Conservation (phyloP, 2,113 vertebrate genomes). For the Saimiri boliviensis region DNA sequence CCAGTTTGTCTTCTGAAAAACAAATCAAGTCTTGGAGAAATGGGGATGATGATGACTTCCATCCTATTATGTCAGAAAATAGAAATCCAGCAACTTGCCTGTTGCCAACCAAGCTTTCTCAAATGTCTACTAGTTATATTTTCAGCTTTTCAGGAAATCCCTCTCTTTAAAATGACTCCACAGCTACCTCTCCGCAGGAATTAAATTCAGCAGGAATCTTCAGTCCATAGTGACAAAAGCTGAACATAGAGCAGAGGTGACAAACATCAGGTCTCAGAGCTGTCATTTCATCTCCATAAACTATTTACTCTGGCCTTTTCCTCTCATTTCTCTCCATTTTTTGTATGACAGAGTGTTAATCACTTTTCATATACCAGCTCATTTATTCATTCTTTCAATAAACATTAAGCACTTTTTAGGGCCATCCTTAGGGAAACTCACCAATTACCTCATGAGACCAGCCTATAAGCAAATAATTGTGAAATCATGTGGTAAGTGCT, state of each 20-base stretch:
- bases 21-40: neutral
- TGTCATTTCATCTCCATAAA: neutral
- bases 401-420: neutral
- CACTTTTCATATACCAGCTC: neutral
- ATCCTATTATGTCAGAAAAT: neutral
- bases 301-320: neutral
- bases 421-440: neutral
- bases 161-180: neutral
- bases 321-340: neutral
- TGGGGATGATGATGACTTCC: neutral
- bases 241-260: neutral
- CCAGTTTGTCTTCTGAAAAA: neutral
- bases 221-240: neutral
- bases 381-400: neutral
- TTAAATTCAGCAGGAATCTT: neutral
- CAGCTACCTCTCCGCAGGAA: neutral
- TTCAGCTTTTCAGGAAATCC: neutral
- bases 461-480: neutral
- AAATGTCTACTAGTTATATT: neutral
- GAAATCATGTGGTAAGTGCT: neutral
- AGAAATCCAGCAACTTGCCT: neutral
- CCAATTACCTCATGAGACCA: neutral
- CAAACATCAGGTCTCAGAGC: neutral
- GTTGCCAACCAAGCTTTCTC: neutral
- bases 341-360: neutral